Percentiles rank a stretch among this genome's conserved stretches.
phyloP scores from a whole-genome alignment of 2,113 vertebrate species.

The Solenodon paradoxus region DNA sequence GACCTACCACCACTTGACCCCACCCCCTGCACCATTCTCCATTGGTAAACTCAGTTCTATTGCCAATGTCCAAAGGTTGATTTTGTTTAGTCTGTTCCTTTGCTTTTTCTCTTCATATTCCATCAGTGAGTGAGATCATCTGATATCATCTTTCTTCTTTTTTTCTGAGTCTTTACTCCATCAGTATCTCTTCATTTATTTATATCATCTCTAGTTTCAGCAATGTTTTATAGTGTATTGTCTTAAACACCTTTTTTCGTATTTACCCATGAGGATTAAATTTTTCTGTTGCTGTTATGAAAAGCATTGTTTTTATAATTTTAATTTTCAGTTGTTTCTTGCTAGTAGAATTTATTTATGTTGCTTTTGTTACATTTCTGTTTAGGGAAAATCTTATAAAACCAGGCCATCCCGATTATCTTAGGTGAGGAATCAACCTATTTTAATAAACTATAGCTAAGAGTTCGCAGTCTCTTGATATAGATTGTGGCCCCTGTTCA shows the following conservation, averaged over 20 bases:
- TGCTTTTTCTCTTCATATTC: too few species aligned
- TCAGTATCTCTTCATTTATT: neutral
- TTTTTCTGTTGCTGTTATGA: neutral
- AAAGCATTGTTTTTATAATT: neutral
- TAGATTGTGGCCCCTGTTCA: neutral
- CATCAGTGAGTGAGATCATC: too few species aligned
- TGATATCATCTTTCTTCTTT: too few species aligned
- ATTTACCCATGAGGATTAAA: neutral
- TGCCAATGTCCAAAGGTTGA: too few species aligned
- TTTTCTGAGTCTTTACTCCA: neutral
- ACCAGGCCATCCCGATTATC: neutral
- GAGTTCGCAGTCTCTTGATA: neutral
- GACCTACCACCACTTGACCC: too few species aligned
- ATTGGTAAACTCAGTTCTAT: too few species aligned
- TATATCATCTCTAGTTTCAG: neutral
- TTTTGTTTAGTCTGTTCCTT: too few species aligned
- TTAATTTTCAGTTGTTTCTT: neutral
- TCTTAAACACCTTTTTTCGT: constrained; percentile 19
- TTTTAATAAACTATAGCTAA: neutral
- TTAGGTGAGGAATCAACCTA: neutral
- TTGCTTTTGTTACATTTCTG: neutral
- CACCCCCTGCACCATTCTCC: too few species aligned
- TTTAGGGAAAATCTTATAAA: neutral
- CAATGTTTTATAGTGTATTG: neutral
- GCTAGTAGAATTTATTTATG: neutral